phyloP scores from a whole-genome alignment of 2,113 vertebrate genomes.

The Callaeas wilsoni region DNA sequence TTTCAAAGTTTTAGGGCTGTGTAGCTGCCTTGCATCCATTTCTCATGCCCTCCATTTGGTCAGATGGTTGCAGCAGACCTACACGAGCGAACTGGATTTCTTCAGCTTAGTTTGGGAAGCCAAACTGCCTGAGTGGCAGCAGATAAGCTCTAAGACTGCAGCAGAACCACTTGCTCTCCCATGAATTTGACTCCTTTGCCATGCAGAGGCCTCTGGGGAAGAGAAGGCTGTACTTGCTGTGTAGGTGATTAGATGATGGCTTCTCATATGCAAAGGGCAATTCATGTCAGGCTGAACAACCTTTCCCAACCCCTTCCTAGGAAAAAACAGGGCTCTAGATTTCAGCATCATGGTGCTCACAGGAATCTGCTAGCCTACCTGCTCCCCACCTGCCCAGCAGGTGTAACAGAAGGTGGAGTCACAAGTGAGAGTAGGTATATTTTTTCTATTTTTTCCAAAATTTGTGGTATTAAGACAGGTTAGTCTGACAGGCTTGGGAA shows the following conservation, averaged over 20 bases:
- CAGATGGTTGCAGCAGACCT: not conserved
- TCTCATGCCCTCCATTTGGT: not conserved
- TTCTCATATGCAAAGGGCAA: not conserved
- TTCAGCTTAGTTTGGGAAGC: not conserved
- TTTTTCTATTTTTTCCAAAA: not conserved
- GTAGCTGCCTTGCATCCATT: not conserved
- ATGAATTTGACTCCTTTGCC: not conserved
- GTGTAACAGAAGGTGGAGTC: not conserved
- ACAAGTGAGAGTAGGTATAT: not conserved
- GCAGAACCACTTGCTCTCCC: not conserved
- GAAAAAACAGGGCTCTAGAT: not conserved
- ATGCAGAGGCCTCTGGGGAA: not conserved
- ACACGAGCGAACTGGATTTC: not conserved
- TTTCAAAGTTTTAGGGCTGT: not conserved
- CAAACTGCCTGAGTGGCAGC: not conserved
- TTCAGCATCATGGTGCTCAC: not conserved
- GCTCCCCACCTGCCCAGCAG: rapidly evolving
- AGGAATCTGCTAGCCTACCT: not conserved
- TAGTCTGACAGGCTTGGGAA: not conserved
- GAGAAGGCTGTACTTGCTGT: not conserved
- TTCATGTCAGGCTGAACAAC: not conserved
- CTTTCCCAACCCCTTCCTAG: not conserved
- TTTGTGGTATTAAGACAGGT: not conserved
- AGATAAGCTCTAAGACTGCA: not conserved
- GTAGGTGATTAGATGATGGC: not conserved